Base-by-base conservation (phyloP, 2,797 vertebrate genomes). In the Sebastes kiyomatsui region DNA sequence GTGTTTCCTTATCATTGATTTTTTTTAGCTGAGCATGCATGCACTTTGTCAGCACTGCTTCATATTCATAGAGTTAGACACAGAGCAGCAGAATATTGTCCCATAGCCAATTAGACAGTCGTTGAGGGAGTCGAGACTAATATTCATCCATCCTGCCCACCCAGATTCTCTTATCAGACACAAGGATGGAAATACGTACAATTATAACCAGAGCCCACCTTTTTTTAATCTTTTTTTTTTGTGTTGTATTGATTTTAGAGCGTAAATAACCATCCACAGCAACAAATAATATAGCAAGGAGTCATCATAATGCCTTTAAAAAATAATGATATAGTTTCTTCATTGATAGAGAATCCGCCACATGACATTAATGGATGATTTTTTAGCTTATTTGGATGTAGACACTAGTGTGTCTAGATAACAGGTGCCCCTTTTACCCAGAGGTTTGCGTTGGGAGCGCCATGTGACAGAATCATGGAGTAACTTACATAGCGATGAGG, bases 21-120 rank as follows among this genome's bases (percentile, higher is more conserved):
- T 58, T 46, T 12, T 62, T 85, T 71, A 64, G 38, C 30, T 61
- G 66, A 85, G 73, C 71, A 5, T 75, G 27, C 70, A 59, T 22
- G 25, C 38, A 49, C 49, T 71, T 60, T 72, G 58, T 72, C 67
- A 75, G 32, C 38, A 52, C 73, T 28, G 59, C 25, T 76, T 66
- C 52, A 35, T 59, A 70, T 67, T 85, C 71, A 62, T 18, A 46
- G 54, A 61, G 38, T 27, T 62, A 27, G 18, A 27, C 49, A 52
- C 7, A 23, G 74, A 23, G 74, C 25, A 16, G 68, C 75, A 72
- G 49, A 54, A 60, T 75, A 71, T 79, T 52, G 72, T 69, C 73
- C 52, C 14, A 25, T 6, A 22, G 52, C 77, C 75, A 75, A 70
- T 83, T 42, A 54, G 69, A 72, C 89, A 84, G 73, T 75, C 87